Evolutionary conservation across 1,140 invertebrate genomes (phyloP).

Genomic region (Monochamus saltuarius): DNA sequence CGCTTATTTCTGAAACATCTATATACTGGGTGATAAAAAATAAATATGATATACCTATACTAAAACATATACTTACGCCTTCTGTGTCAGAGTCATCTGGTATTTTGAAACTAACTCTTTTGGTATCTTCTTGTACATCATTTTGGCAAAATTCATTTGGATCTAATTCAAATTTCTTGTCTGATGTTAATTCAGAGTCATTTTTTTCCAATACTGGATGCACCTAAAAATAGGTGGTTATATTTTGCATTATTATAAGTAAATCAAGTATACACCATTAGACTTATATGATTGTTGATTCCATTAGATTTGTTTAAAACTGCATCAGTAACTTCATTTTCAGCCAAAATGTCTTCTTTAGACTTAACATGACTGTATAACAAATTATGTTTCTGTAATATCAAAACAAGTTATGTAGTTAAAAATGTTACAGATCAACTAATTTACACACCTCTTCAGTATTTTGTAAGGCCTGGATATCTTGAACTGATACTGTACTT

Average conservation of each 20-base stretch:
- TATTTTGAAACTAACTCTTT: slow-evolving; percentile 31
- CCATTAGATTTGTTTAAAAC: slow-evolving; percentile 32
- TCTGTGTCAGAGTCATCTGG: slow-evolving; percentile 17
- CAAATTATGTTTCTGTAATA: slow-evolving; percentile 25
- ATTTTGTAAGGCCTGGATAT: background rate
- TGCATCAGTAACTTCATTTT: slow-evolving; percentile 33
- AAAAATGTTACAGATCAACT: background rate
- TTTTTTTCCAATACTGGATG: slow-evolving; percentile 32
- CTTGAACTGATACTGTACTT: slow-evolving; percentile 8
- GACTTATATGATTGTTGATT: slow-evolving; percentile 41
- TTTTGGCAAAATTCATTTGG: slow-evolving; percentile 24
- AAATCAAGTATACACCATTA: slow-evolving; percentile 34
- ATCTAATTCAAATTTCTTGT: slow-evolving; percentile 24
- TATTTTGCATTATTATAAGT: slow-evolving; percentile 8
- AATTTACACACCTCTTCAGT: background rate
- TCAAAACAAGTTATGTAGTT: background rate
- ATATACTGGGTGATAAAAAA: too few relatives aligned
- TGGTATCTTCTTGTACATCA: slow-evolving; percentile 26
- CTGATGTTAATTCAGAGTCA: slow-evolving; percentile 27
- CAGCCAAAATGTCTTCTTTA: slow-evolving; percentile 43
- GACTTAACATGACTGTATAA: slow-evolving; percentile 39
- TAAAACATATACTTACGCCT: slow-evolving; percentile 11
- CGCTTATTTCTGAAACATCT: too few relatives aligned
- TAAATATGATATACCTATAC: too few relatives aligned
- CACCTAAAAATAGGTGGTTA: slow-evolving; percentile 29